Percentiles rank a stretch among this genome's conserved stretches.
Evolutionary conservation across 2,797 vertebrate genomes (phyloP).

Genomic region (Nyctibius grandis): DNA sequence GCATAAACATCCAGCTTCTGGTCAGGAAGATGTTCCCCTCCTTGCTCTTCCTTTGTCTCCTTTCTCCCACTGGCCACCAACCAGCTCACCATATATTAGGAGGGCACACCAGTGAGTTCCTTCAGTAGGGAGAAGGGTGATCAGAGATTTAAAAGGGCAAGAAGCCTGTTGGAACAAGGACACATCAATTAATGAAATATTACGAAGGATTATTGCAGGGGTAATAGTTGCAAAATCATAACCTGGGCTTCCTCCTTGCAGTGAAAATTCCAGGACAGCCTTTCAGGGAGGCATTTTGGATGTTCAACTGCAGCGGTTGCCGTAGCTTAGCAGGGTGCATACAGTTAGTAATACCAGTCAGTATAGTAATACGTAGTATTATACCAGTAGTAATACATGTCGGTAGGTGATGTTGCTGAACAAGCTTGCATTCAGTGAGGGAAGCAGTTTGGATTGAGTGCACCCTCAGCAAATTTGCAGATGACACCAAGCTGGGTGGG

Average conservation of each 20-base stretch:
- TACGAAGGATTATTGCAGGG: not conserved
- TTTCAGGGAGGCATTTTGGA: not conserved
- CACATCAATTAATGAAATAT: not conserved
- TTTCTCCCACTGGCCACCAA: not conserved
- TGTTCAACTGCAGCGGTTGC: not conserved
- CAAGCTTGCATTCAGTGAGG: not conserved
- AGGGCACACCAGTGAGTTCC: not conserved
- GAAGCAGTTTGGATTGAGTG: too few relatives aligned
- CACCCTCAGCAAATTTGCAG: too few relatives aligned
- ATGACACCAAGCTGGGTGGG: too few relatives aligned
- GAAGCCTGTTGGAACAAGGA: not conserved
- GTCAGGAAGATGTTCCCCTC: not conserved
- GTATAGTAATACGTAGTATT: too few relatives aligned
- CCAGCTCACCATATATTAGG: rapidly evolving
- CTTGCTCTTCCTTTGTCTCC: not conserved
- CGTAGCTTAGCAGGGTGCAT: not conserved
- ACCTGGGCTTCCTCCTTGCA: not conserved
- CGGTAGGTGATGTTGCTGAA: not conserved
- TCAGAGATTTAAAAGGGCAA: not conserved
- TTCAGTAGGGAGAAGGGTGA: not conserved
- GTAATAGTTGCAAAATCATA: not conserved
- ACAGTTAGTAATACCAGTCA: not conserved
- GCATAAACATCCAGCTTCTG: not conserved
- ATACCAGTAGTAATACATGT: too few relatives aligned
- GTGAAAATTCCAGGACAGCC: not conserved